These are phyloP conservation scores for Notiomystis cincta DNA, from an alignment of 2,113 vertebrate genomes.

Conservation along the genomic window DNA sequence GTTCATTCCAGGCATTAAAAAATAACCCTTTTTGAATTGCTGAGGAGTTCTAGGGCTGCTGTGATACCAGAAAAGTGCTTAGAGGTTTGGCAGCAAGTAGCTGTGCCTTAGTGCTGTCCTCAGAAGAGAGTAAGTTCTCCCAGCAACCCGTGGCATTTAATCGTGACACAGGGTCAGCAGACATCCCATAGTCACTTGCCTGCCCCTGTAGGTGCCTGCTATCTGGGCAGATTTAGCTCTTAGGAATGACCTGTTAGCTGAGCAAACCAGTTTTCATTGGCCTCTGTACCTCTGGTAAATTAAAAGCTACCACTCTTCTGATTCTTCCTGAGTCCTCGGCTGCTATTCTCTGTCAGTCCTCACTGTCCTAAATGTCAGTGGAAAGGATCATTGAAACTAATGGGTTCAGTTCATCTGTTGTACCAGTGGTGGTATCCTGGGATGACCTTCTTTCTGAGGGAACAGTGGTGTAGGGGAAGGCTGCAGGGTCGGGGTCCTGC, in stretches of 20 bases:
- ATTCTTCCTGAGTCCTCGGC: background rate
- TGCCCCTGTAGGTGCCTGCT: background rate
- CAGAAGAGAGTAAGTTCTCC: background rate
- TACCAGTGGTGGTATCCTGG: background rate
- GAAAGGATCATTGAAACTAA: conserved; percentile 30
- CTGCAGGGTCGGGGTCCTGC: background rate
- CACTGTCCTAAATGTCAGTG: background rate
- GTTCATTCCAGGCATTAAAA: background rate
- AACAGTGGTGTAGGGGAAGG: fast-evolving
- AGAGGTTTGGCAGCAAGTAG: background rate
- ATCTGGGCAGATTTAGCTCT: background rate
- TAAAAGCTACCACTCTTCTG: background rate
- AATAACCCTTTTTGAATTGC: background rate
- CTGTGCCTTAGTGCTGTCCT: background rate
- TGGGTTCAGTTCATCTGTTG: background rate
- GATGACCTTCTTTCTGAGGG: background rate
- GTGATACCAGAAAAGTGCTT: background rate
- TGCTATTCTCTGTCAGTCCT: background rate
- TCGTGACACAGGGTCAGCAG: background rate
- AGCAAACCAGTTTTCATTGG: background rate
- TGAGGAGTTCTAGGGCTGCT: background rate
- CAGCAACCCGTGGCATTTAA: background rate
- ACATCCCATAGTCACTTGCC: background rate
- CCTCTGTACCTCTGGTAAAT: background rate
- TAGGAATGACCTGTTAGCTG: background rate